A percentile compares a stretch with the other conserved stretches of the same genome.
Evolutionary conservation across 2,113 vertebrate species (phyloP).

Genomic region (Percopsis transmontana): DNA sequence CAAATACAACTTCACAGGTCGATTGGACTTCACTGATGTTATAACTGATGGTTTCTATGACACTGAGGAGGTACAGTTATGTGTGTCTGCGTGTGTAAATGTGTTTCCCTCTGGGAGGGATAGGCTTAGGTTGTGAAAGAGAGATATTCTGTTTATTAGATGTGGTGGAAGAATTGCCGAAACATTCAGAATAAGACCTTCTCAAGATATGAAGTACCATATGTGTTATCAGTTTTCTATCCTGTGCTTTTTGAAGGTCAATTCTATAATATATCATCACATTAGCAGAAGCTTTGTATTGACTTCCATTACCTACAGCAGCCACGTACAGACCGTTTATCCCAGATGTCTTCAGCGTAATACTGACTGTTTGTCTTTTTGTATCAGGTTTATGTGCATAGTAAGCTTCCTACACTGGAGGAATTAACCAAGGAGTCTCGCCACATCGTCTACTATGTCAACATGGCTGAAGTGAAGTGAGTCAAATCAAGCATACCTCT

Average conservation of each 20-base stretch:
- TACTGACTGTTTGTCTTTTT: background rate
- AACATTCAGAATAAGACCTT: background rate
- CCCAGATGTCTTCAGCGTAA: background rate
- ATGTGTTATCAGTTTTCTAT: background rate
- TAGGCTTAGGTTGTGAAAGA: background rate
- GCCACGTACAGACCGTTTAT: no score
- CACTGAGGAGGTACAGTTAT: conserved; percentile 79
- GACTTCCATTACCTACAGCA: no score
- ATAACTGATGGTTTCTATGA: conserved; percentile 90
- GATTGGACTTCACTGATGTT: conserved; percentile 82
- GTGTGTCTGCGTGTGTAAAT: background rate
- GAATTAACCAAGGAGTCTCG: conserved; percentile 83
- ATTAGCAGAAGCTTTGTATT: no score
- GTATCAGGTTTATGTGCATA: conserved; percentile 75
- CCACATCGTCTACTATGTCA: conserved; percentile 82
- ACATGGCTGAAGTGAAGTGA: conserved; percentile 52
- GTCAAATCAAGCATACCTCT: no score
- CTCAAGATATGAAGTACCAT: background rate
- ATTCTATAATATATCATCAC: no score
- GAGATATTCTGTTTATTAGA: background rate
- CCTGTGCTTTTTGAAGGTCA: background rate
- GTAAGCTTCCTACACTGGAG: conserved; percentile 81
- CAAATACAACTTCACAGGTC: conserved; percentile 87
- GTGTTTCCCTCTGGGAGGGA: background rate
- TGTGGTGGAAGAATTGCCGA: no score